Base-by-base conservation (phyloP, 92 coral and sea anemone genomes). In the Heteractis magnifica region DNA sequence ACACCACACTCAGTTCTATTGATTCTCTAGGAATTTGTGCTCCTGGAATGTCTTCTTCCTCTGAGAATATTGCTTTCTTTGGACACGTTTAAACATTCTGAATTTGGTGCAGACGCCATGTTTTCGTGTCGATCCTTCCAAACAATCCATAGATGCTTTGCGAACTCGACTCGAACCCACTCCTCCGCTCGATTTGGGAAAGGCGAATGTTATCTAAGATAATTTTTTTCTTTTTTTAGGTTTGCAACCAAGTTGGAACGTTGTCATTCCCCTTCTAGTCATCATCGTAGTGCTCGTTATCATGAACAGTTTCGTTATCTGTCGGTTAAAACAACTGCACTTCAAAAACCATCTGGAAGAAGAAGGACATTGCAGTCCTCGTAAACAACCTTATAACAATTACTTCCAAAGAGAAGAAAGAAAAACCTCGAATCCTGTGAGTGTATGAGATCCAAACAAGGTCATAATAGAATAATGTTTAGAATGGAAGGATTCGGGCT, bases 191-290 rank as follows among this genome's bases (percentile, higher is more conserved):
- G 44, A 34, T 34, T 34, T 34, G 44, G 44, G 44, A 34, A 34
- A 34, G 44, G 44, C 3, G 44, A 0, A 34, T 34, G 44, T 34
- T 34, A 34, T 34, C 44, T 34, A 34, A 34, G 44, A 34, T 34
- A 34, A 1, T 53, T 12, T 8, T 2, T 26, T 15, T 8, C 77
- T 65, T 50, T 19, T 59, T 85, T 78, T 78, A 82, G 92, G 89
- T 72, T 16, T 52, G 53, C 79, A 75, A 18, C 83, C 87, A 34
- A 91, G 90, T 53, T 91, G 94, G 94, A 88, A 82, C 49, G 77
- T 91, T 44, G 82, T 91, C 55, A 82, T 91, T 51, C 94, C 92
- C 4, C 81, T 90, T 49, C 83, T 88, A 65, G 86, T 90, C 55
- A 83, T 90, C 15, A 85, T 91, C 58, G 83, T 91, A 16, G 79